A percentile compares a stretch with the other conserved stretches of the same genome.
These are phyloP conservation scores for Mechanitis messenoides DNA, from an alignment of 2,888 invertebrate species.

Conservation along the genomic window DNA sequence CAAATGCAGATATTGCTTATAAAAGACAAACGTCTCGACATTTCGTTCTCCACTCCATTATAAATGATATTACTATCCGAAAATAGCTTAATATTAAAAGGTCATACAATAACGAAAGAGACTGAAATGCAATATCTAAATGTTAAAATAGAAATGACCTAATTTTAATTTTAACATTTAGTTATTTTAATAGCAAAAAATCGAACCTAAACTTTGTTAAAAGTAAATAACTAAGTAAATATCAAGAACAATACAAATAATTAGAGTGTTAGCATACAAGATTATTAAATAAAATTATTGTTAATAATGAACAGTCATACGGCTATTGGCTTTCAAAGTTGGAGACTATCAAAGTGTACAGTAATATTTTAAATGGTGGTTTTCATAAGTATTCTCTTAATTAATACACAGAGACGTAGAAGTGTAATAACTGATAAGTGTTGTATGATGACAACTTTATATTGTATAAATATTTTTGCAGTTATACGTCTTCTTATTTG, in stretches of 20 bases:
- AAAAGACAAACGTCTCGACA: conserved; percentile 21
- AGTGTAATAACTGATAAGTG: conserved; percentile 35
- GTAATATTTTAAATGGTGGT: conserved; percentile 40
- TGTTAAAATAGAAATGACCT: conserved; percentile 5
- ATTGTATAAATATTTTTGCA: too few relatives aligned
- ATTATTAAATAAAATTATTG: too few relatives aligned
- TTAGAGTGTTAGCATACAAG: too few relatives aligned
- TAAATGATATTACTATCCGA: conserved; percentile 10
- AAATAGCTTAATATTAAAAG: conserved; percentile 17
- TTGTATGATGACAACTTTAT: conserved; percentile 12
- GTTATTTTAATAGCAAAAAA: too few relatives aligned
- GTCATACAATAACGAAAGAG: conserved; percentile 9
- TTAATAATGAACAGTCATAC: too few relatives aligned
- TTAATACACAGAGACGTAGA: conserved; percentile 44
- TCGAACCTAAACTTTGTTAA: background rate
- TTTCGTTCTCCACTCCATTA: conserved; percentile 18
- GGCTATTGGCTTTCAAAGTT: too few relatives aligned
- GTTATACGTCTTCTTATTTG: too few relatives aligned
- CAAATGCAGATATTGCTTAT: conserved; percentile 15
- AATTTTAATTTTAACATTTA: background rate
- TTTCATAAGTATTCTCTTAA: conserved; percentile 41
- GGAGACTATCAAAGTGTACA: too few relatives aligned
- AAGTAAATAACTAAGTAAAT: background rate
- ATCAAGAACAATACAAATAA: too few relatives aligned
- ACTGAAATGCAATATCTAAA: background rate